A percentile compares a stretch with the other conserved stretches of the same genome.
phyloP scores from a whole-genome alignment of 1,140 invertebrate species.

The Carcinoscorpius rotundicauda region DNA sequence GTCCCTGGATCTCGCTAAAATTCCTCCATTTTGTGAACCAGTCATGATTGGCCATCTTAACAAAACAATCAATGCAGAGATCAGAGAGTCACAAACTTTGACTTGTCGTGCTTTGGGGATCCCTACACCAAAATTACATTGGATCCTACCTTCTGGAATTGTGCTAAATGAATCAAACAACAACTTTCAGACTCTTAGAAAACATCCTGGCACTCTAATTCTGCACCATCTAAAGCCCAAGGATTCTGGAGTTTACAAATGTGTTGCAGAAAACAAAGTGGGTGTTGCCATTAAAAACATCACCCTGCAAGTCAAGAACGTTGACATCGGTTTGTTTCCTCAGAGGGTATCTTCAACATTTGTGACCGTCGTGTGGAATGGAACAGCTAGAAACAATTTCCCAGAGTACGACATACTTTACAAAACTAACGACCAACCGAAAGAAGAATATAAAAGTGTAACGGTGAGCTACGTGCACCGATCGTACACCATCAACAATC shows the following conservation, averaged over 20 bases:
- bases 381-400: conserved; percentile 32
- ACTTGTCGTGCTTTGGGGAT: conserved; percentile 37
- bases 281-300: conserved; percentile 21
- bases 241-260: conserved; percentile 28
- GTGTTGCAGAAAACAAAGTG: conserved; percentile 26
- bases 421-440: conserved; percentile 6
- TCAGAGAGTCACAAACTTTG: conserved; percentile 33
- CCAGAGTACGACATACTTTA: conserved; percentile 35
- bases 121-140: conserved; percentile 32
- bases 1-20: conserved; percentile 25
- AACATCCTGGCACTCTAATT: conserved; percentile 28
- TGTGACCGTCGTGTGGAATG: conserved; percentile 38
- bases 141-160: conserved; percentile 34
- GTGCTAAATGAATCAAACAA: conserved; percentile 28
- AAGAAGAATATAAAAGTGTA: conserved; percentile 16
- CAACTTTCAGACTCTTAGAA: conserved; percentile 27
- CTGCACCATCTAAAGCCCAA: conserved; percentile 28
- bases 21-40: conserved; percentile 30
- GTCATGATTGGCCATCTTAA: conserved; percentile 29
- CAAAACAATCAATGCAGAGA: conserved; percentile 28
- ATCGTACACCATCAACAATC: conserved; percentile 35
- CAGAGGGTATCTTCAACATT: conserved; percentile 31
- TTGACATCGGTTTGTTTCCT: conserved; percentile 32
- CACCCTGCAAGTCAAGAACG: conserved; percentile 30
- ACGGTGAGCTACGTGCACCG: conserved; percentile 25